Base-by-base conservation (phyloP, 92 coral and sea anemone genomes). In the Porites lobata region DNA sequence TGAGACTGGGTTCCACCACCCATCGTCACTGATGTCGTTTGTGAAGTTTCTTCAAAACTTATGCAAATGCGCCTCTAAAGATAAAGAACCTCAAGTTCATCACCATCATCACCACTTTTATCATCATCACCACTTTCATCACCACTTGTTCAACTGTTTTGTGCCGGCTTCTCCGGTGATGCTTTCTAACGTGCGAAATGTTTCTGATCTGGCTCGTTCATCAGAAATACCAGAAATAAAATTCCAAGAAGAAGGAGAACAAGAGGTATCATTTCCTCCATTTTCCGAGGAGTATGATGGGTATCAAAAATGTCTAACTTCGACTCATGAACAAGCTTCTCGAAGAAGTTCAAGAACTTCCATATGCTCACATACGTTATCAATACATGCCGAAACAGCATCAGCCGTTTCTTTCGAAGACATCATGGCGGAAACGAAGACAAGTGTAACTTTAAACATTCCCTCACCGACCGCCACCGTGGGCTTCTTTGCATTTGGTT, bases 81-180 rank as follows among this genome's bases (percentile, higher is more conserved):
- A 90, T 8, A 70, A 87, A 69, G 92, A 89, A 51, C 38, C 77
- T 2, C 93, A 89, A 29, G 91, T 96, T 50, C 99, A 96, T 72
- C 96, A 94, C 65, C 99, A 94, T 68, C 96, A 94, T 74, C 98
- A 96, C 59, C 99, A 96, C 54, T 43, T 94, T 56, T 90, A 92
- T 59, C 99, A 96, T 82, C 99, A 95, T 76, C 98, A 97, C 78
- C 98, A 97, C 58, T 90, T 97, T 69, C 99, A 97, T 88, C 99
- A 97, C 73, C 96, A 97, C 72, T 72, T 94, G 70, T 94, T 94
- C 74, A 93, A 94, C 58, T 91, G 98, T 84, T 96, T 90, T 82
- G 91, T 85, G 20, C 98, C 98, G 12, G 29, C 92, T 9, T 95
- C 98, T 8, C 98, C 99, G 29, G 87, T 57, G 50, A 72, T 89